A percentile compares a stretch with the other conserved stretches of the same genome.
These are phyloP conservation scores for Garrulus glandarius DNA, from an alignment of 2,797 vertebrate species.

Conservation along the genomic window DNA sequence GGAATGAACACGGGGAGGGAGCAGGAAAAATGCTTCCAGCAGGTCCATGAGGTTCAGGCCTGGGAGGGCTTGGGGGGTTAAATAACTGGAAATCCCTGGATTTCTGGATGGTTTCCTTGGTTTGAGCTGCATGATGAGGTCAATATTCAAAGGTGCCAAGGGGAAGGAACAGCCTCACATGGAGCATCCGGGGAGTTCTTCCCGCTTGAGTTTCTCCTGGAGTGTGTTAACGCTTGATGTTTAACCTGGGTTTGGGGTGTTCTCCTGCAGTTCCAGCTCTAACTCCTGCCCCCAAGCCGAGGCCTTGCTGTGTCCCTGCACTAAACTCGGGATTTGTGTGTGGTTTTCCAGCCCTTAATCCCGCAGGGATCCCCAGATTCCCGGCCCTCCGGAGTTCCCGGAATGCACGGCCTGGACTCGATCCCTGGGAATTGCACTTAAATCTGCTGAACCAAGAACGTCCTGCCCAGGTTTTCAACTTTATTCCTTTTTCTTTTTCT, in stretches of 20 bases:
- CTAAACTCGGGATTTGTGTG: not conserved
- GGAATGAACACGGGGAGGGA: not conserved
- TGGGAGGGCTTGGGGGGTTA: fast-evolving
- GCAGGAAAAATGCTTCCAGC: not conserved
- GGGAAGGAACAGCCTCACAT: not conserved
- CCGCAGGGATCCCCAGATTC: not conserved
- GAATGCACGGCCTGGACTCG: not conserved
- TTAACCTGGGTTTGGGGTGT: not conserved
- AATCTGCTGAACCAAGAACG: fast-evolving
- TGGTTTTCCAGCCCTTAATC: not conserved
- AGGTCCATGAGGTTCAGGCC: not conserved
- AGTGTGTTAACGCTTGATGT: not conserved
- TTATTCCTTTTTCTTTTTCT: not conserved
- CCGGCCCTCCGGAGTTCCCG: not conserved
- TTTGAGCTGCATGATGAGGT: not conserved
- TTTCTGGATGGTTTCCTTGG: not conserved
- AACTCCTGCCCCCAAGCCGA: not conserved
- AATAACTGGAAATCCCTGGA: not conserved
- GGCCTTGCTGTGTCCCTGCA: not conserved
- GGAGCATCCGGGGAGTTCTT: not conserved
- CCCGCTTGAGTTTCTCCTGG: fast-evolving
- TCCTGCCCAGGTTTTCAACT: not conserved
- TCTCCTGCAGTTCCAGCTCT: not conserved
- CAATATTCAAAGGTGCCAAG: not conserved
- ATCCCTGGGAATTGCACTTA: not conserved